Base-by-base conservation (phyloP, 1,140 invertebrate species). In the Pogonognathellus flavescens region DNA sequence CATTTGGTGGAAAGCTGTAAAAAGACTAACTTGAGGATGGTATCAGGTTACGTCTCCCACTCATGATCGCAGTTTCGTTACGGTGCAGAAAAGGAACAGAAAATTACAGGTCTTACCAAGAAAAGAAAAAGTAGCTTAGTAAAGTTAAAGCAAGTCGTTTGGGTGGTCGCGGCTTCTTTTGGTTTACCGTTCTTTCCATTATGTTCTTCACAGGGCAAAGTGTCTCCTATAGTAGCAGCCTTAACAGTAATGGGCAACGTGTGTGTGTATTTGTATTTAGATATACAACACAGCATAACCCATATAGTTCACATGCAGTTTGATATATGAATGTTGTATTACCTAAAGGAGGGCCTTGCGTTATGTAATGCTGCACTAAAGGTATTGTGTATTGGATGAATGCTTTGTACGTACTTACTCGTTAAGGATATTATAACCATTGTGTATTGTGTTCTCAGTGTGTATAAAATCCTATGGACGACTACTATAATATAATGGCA, bases 391-490 rank as follows among this genome's bases (percentile, higher is more conserved):
- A 76, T 25, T 8, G 49, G 70, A 76, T 76, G 41, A 50, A 76
- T 76, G 70, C 31, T 76, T 50, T 76, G 70, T 76, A 76, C 31
- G 70, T 76, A 76, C 70, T 76, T 76, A 76, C 31, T 41, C n/a
- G 41, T 18, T 50, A 18, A 76, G 70, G 9, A 76, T 31, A 31
- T 76, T 25, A 31, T 50, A 16, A 31, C 31, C n/a, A 76, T 76
- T n/a, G 25, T 49, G 49, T 76, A 76, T 16, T 9, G 31, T 20
- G 22, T 41, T 13, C 11, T n/a, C 53, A 5, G 2, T 13, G 2
- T 57, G 53, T 13, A 57, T 57, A n/a, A 13, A 57, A 2, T 57
- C 2, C 53, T 14, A n/a, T n/a, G n/a, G n/a, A n/a, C n/a, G 53
- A n/a, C n/a, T n/a, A n/a, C n/a, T n/a, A n/a, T n/a, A n/a, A 9